Percentiles rank a stretch among this genome's conserved stretches.
These are phyloP conservation scores for Caranx ignobilis DNA, from an alignment of 2,113 vertebrate species.

Conservation along the genomic window DNA sequence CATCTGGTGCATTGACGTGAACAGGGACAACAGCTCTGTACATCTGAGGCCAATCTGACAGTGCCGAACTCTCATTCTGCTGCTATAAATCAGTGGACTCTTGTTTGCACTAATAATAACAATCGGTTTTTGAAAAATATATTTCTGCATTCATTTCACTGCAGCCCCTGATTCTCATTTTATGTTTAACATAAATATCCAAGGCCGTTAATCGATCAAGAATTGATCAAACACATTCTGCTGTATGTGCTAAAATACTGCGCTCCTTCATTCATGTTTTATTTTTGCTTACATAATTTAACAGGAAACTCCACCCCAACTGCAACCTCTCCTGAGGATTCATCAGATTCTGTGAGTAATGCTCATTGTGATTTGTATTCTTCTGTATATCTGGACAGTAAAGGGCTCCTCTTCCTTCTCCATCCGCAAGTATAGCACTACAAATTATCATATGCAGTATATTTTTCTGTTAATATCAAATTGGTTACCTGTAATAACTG, in stretches of 20 bases:
- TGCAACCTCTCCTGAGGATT: not conserved
- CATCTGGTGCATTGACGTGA: constrained; percentile 16
- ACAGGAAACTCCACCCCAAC: not conserved
- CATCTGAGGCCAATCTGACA: not conserved
- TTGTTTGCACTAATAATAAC: constrained; percentile 6
- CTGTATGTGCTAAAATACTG: constrained; percentile 31
- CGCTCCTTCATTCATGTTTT: constrained; percentile 24
- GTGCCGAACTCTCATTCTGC: constrained; percentile 16
- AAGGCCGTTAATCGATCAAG: constrained; percentile 45
- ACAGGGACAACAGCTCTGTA: constrained; percentile 25
- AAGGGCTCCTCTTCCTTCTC: not conserved
- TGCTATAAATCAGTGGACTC: constrained; percentile 24
- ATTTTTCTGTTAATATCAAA: not conserved
- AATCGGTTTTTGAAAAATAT: constrained; percentile 15
- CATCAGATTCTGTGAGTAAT: constrained; percentile 19
- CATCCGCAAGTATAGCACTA: not conserved
- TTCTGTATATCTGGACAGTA: not conserved
- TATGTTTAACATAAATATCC: constrained; percentile 69
- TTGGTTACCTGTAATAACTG: not conserved
- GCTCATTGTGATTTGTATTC: constrained; percentile 6
- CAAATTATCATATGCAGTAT: not conserved
- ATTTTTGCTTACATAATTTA: not conserved
- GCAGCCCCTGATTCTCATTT: constrained; percentile 33
- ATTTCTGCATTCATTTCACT: constrained; percentile 9
- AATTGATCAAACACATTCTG: constrained; percentile 46